Conservation (phyloP, 2,797 vertebrate genomes). For the Channa striata region DNA sequence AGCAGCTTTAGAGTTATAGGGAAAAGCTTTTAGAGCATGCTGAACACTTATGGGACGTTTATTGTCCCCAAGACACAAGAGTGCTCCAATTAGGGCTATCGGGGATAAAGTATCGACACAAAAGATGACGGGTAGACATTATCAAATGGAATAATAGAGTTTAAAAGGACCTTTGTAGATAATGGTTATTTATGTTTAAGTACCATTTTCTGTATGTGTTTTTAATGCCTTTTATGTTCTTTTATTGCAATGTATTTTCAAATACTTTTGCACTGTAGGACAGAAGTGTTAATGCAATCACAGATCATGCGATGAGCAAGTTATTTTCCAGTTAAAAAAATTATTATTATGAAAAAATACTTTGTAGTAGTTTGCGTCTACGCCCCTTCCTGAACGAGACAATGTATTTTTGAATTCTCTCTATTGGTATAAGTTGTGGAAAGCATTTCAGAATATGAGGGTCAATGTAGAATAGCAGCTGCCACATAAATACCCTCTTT, state of each 20-base stretch:
- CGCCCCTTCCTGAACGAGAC: too few species aligned
- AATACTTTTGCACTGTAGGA: too few species aligned
- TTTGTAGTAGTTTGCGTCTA: too few species aligned
- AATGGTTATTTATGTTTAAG: constrained; percentile 17
- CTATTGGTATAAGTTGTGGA: neutral
- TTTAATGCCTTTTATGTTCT: neutral
- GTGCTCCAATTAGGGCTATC: constrained; percentile 51
- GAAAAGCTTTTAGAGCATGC: constrained; percentile 65
- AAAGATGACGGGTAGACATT: constrained; percentile 30
- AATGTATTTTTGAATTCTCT: too few species aligned
- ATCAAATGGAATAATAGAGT: constrained; percentile 1
- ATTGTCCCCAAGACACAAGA: constrained; percentile 64
- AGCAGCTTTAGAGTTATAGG: constrained; percentile 43
- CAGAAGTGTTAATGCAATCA: too few species aligned
- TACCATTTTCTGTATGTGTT: constrained; percentile 5
- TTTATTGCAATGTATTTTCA: neutral
- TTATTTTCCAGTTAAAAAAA: too few species aligned
- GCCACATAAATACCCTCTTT: neutral
- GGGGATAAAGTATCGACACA: constrained; percentile 35
- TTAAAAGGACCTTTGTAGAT: constrained; percentile 26
- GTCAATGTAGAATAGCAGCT: neutral
- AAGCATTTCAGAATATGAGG: constrained; percentile 4
- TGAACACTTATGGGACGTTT: constrained; percentile 49
- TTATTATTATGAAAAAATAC: too few species aligned
- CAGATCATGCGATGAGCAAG: too few species aligned